Percentiles rank a stretch among this genome's conserved stretches.
Conservation (phyloP, 2,797 vertebrate species). For the Morelia viridis region DNA sequence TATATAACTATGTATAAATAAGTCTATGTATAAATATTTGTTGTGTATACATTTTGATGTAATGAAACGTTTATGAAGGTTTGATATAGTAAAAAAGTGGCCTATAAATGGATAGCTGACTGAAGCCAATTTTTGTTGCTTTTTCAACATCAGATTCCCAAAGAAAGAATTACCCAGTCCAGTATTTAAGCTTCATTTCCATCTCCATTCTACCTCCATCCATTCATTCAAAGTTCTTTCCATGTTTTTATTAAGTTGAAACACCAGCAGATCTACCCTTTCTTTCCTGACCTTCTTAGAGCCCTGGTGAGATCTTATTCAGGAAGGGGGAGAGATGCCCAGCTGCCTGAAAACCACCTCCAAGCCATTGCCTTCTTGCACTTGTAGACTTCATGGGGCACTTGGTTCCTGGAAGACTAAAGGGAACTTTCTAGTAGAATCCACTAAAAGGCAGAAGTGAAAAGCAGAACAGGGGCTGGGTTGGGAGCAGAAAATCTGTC, state of each 20-base stretch:
- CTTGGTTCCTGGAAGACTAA: not conserved
- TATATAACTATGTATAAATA: not conserved
- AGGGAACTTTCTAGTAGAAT: not conserved
- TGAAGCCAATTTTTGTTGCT: not conserved
- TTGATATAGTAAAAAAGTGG: not conserved
- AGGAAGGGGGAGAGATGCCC: not conserved
- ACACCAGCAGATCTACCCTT: not conserved
- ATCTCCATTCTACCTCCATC: not conserved
- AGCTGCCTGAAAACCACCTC: not conserved
- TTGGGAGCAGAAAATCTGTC: not conserved
- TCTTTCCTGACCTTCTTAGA: not conserved
- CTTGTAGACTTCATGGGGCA: not conserved
- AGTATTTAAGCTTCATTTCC: not conserved
- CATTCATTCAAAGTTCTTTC: not conserved
- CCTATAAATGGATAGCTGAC: not conserved
- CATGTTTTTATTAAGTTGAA: not conserved
- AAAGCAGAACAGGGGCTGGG: not conserved
- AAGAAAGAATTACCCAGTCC: not conserved
- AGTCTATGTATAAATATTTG: not conserved
- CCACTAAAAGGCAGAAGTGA: not conserved
- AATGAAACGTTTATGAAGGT: not conserved
- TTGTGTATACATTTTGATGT: not conserved
- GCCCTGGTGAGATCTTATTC: not conserved
- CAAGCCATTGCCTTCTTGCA: not conserved
- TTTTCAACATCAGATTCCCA: not conserved